Evolutionary conservation across 2,797 vertebrate species (phyloP), one percentile per base, ranked within the genome.

Genomic region (Sebastes elongatus): DNA sequence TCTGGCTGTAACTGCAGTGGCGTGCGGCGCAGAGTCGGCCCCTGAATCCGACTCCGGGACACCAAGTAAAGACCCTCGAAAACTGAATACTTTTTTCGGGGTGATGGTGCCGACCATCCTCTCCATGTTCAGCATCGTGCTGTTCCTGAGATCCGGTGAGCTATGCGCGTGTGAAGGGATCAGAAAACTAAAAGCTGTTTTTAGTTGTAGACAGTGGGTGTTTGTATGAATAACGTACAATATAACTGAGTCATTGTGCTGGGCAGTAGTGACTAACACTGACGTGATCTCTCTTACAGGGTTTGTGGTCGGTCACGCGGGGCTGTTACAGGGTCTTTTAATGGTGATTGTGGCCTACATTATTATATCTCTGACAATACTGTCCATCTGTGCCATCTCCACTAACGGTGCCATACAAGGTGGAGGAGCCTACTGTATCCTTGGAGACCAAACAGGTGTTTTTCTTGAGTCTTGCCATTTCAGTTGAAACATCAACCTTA

Each of bases 391-490:
- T 78, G 97, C 97, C 81, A 98, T 98, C 59, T 98, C 97, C 81
- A 98, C 97, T 87, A 98, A 98, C 4, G 97, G 97, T 0, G 97
- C 97, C 0, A 96, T 98, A 74, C 95, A 97, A 65, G 97, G 97
- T 0, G 97, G 97, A 0, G 97, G 97, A 35, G 97, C 97, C 22
- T 98, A 98, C 86, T 98, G 97, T 98, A 98, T 98, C 97, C 96
- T 97, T 82, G 25, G 20, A 23, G 30, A 60, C 2, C 27, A 16
- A 72, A 64, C 66, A 6, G 5, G 2, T 60, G 10, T 32, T 42
- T 59, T 10, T 49, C 32, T 60, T 2, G 9, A 32, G 53, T 42
- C 10, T 28, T 28, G 30, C 2, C 28, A 28, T 66, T 22, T 33
- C 14, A 52, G 7, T 33, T 55, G n/a, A 81, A 59, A 42, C n/a